Conservation (phyloP, 2,888 invertebrate species). For the Callosobruchus maculatus region DNA sequence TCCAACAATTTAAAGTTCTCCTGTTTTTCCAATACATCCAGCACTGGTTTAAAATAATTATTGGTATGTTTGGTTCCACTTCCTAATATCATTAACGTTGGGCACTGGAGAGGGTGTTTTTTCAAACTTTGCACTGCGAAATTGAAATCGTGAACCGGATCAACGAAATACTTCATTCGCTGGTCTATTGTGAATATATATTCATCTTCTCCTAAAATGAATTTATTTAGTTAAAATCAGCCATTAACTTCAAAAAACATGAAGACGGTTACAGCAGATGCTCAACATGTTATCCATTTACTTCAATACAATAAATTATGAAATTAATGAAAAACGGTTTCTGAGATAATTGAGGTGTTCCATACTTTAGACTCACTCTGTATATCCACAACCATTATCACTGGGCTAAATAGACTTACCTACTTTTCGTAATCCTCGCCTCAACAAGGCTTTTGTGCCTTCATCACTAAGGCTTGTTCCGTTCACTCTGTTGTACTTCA, state of each 20-base stretch:
- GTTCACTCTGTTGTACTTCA: slow-evolving; percentile 46
- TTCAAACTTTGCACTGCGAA: slow-evolving; percentile 41
- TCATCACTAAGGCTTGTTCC: slow-evolving; percentile 40
- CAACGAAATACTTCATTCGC: slow-evolving; percentile 47
- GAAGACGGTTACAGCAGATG: too few relatives aligned
- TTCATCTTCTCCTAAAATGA: slow-evolving; percentile 35
- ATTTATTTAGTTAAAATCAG: too few relatives aligned
- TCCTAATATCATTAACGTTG: slow-evolving; percentile 41
- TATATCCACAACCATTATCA: too few relatives aligned
- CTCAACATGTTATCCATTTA: too few relatives aligned
- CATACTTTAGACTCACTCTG: too few relatives aligned
- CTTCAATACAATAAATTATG: too few relatives aligned
- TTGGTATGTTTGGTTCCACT: slow-evolving; percentile 22
- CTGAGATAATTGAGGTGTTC: too few relatives aligned
- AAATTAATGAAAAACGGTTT: too few relatives aligned
- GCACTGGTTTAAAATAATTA: slow-evolving; percentile 24
- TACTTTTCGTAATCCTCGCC: slow-evolving; percentile 47
- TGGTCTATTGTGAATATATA: slow-evolving; percentile 58
- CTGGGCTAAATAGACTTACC: slow-evolving; percentile 27
- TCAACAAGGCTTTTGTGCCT: slow-evolving; percentile 52
- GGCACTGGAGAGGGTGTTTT: slow-evolving; percentile 38
- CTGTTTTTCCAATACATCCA: slow-evolving; percentile 28
- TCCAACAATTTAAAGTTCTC: slow-evolving; percentile 34
- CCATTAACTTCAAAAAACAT: too few relatives aligned
- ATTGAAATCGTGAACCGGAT: slow-evolving; percentile 39